phyloP scores from a whole-genome alignment of 2,888 invertebrate genomes.

The Caenorhabditis wallacei region DNA sequence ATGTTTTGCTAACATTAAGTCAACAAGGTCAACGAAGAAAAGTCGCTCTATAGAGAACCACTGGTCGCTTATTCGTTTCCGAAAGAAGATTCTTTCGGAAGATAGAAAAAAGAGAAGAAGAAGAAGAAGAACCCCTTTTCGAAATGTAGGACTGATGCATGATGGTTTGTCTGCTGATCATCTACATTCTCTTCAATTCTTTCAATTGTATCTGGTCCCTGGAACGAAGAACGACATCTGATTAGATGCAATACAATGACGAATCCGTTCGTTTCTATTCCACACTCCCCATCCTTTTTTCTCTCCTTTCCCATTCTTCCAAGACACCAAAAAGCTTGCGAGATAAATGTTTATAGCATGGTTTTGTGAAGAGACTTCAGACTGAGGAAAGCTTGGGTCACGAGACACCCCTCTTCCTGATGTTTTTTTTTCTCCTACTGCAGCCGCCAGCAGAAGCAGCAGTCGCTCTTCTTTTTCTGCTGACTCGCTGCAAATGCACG shows the following conservation, averaged over 20 bases:
- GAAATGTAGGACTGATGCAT: slow-evolving; percentile 55
- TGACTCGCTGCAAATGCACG: slow-evolving; percentile 56
- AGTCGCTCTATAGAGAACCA: slow-evolving; percentile 54
- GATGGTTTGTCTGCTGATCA: slow-evolving; percentile 53
- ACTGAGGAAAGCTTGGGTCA: slow-evolving; percentile 49
- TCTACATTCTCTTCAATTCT: slow-evolving; percentile 17
- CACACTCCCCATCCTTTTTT: not conserved
- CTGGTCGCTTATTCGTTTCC: slow-evolving; percentile 22
- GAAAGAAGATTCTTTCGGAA: slow-evolving; percentile 29
- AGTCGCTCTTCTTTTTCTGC: slow-evolving; percentile 24
- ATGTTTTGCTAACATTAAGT: slow-evolving; percentile 6
- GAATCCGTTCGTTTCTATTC: slow-evolving; percentile 36
- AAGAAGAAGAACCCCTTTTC: slow-evolving; percentile 21
- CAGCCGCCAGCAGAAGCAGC: slow-evolving; percentile 34
- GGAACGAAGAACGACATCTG: slow-evolving; percentile 54
- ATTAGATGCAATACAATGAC: slow-evolving; percentile 46
- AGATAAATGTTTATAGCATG: slow-evolving; percentile 49
- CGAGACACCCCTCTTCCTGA: slow-evolving; percentile 45
- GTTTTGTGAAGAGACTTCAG: slow-evolving; percentile 50
- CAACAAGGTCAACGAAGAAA: slow-evolving; percentile 11
- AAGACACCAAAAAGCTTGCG: slow-evolving; percentile 52
- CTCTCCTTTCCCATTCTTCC: slow-evolving; percentile 8
- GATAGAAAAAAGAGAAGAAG: slow-evolving; percentile 43
- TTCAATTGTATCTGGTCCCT: slow-evolving; percentile 37
- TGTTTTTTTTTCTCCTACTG: slow-evolving; percentile 45